phyloP scores from a whole-genome alignment of 2,888 invertebrate species.

The Hermaeophaga mercurialis region DNA sequence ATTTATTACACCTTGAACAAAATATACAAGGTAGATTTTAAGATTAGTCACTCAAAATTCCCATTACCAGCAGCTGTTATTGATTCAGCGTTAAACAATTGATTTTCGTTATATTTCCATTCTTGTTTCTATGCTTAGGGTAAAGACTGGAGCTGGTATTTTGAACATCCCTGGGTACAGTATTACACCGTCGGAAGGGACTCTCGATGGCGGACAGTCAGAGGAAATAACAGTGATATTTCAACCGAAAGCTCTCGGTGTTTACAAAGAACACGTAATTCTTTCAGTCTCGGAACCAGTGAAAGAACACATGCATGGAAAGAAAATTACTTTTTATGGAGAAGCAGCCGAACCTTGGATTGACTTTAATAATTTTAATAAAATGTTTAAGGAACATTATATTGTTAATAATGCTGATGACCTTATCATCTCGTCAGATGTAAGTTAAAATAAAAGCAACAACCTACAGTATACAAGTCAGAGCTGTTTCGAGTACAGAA shows the following conservation, averaged over 20 bases:
- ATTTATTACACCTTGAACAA: too few species aligned
- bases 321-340: constrained; percentile 59
- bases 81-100: neutral
- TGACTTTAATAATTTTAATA: constrained; percentile 63
- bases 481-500: too few species aligned
- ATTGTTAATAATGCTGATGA: constrained; percentile 62
- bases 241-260: constrained; percentile 49
- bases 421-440: constrained; percentile 60
- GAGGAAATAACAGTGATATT: constrained; percentile 53
- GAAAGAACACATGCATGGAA: constrained; percentile 61
- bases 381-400: constrained; percentile 66
- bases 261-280: constrained; percentile 51
- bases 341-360: constrained; percentile 64
- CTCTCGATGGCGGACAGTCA: constrained; percentile 49
- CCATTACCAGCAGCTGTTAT: too few species aligned
- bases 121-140: too few species aligned
- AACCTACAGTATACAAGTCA: too few species aligned
- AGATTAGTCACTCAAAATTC: too few species aligned
- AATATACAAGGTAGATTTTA: too few species aligned
- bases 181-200: constrained; percentile 51
- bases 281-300: constrained; percentile 56
- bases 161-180: constrained; percentile 53
- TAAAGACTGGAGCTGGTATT: too few species aligned
- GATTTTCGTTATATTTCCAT: too few species aligned
- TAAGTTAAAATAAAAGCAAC: constrained; percentile 31